Conservation (phyloP, 1,140 invertebrate genomes). For the Phthorimaea operculella region DNA sequence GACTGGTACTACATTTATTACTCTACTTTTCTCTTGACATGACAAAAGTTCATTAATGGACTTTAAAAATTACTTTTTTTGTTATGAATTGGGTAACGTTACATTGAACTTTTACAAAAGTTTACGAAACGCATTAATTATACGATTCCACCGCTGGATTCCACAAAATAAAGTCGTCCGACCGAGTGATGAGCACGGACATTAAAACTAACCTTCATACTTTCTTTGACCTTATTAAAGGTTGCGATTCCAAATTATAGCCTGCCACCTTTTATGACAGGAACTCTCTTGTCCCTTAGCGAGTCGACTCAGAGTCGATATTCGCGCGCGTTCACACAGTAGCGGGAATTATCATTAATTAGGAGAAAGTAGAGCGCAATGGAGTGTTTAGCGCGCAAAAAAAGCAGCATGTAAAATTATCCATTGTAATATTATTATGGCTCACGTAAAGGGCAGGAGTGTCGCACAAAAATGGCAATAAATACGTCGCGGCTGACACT, state of each 20-base stretch:
- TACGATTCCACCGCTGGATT: too few relatives aligned
- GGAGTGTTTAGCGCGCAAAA: conserved; percentile 26
- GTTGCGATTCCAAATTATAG: conserved; percentile 7
- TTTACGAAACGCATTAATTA: too few relatives aligned
- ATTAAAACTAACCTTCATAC: conserved; percentile 1
- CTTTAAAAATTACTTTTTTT: too few relatives aligned
- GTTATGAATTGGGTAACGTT: too few relatives aligned
- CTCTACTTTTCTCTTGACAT: too few relatives aligned
- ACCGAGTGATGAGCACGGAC: neutral
- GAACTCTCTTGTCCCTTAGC: neutral
- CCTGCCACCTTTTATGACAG: neutral
- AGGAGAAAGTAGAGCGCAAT: conserved; percentile 37
- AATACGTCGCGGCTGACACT: neutral
- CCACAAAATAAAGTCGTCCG: neutral
- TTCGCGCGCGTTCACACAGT: neutral
- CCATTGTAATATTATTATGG: conserved; percentile 10
- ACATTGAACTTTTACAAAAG: too few relatives aligned
- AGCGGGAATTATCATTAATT: conserved; percentile 31
- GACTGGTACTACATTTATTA: too few relatives aligned
- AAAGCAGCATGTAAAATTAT: conserved; percentile 18
- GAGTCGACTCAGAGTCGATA: neutral
- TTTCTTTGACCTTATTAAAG: conserved; percentile 19
- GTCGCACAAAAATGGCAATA: conserved; percentile 1
- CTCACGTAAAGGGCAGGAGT: conserved; percentile 35
- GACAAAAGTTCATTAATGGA: too few relatives aligned